phyloP scores from a whole-genome alignment of 2,797 vertebrate species.

The Crocodylus rhombifer region DNA sequence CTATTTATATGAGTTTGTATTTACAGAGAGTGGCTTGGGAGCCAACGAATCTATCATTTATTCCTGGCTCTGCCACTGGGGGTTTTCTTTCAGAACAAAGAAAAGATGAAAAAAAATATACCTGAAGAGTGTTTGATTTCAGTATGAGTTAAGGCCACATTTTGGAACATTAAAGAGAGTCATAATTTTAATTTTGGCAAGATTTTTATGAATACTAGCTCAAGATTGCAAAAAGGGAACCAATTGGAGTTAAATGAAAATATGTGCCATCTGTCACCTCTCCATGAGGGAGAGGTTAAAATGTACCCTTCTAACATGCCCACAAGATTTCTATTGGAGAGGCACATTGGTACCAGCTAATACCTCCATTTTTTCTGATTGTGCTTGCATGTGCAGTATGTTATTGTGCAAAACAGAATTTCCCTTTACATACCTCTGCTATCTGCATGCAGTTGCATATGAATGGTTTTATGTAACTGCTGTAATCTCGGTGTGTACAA shows the following conservation, averaged over 20 bases:
- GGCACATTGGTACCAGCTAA: neutral
- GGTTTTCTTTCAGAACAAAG: constrained; percentile 46
- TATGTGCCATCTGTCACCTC: neutral
- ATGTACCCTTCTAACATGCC: neutral
- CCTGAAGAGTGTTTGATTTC: constrained; percentile 23
- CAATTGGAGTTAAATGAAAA: constrained; percentile 55
- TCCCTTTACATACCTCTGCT: neutral
- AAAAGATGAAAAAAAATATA: constrained; percentile 55
- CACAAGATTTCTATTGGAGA: constrained; percentile 27
- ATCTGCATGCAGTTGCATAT: neutral
- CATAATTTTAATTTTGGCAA: constrained; percentile 61
- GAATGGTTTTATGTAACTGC: neutral
- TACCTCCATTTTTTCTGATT: neutral
- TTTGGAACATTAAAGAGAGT: constrained; percentile 40
- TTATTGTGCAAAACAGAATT: constrained; percentile 9
- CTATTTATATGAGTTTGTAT: neutral
- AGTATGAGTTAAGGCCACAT: constrained; percentile 31
- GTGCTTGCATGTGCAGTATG: neutral
- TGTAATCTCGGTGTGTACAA: neutral
- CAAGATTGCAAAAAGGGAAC: constrained; percentile 42
- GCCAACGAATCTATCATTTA: constrained; percentile 11
- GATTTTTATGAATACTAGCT: constrained; percentile 57
- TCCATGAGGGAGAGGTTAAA: constrained; percentile 3
- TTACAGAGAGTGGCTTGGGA: constrained; percentile 33
- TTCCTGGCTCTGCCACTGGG: constrained; percentile 11